These are phyloP conservation scores for Epinotia bilunana DNA, from an alignment of 2,888 invertebrate genomes.

Conservation along the genomic window DNA sequence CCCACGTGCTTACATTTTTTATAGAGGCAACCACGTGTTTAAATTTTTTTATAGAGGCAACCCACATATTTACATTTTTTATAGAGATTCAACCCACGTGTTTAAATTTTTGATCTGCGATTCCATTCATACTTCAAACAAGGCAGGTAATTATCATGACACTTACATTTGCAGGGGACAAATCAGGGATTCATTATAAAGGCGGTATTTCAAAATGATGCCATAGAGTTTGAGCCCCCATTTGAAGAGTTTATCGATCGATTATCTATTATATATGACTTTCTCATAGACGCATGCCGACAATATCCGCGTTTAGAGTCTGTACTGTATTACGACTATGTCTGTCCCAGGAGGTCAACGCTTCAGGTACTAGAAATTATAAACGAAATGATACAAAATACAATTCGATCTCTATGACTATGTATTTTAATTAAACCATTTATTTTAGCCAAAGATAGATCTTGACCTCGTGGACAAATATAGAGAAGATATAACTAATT, in stretches of 20 bases:
- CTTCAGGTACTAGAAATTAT: conserved; percentile 60
- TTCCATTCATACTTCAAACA: neutral
- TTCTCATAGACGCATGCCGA: conserved; percentile 89
- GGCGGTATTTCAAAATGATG: conserved; percentile 84
- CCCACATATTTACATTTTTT: no score
- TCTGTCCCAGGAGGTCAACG: conserved; percentile 54
- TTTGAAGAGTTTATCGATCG: conserved; percentile 90
- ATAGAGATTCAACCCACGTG: no score
- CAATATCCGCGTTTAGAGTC: conserved; percentile 92
- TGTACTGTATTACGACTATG: conserved; percentile 88
- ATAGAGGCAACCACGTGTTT: no score
- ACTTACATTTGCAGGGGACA: conserved; percentile 75
- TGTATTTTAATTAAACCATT: neutral
- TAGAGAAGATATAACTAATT: conserved; percentile 84
- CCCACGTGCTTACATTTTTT: no score
- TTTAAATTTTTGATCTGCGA: no score
- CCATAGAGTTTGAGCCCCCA: conserved; percentile 88
- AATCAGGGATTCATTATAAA: conserved; percentile 89
- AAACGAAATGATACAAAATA: neutral
- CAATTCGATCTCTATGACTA: neutral
- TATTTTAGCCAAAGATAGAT: conserved; percentile 89
- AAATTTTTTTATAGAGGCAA: no score
- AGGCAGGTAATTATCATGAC: neutral
- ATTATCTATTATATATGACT: conserved; percentile 88
- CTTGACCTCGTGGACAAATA: conserved; percentile 87